Evolutionary conservation across 1,140 invertebrate genomes (phyloP).

Genomic region (Melipona quadrifasciata): DNA sequence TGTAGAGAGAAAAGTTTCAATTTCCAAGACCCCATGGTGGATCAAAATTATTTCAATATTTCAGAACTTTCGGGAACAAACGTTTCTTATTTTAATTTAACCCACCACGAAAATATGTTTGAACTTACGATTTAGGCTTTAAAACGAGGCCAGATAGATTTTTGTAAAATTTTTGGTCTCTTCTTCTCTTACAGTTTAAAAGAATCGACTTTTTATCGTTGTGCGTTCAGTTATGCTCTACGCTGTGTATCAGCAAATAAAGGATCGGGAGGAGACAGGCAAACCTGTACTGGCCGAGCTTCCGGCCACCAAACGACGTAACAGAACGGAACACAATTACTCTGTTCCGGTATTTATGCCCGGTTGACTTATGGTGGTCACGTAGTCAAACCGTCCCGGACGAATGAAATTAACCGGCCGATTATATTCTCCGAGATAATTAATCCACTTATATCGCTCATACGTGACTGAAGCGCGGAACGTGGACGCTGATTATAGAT

Average conservation of each 20-base stretch:
- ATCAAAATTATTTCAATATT: too few relatives aligned
- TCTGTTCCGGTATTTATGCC: constrained; percentile 43
- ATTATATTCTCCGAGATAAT: constrained; percentile 64
- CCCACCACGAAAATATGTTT: too few relatives aligned
- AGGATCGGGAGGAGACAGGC: background rate
- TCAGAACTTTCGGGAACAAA: too few relatives aligned
- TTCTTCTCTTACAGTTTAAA: too few relatives aligned
- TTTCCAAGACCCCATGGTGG: too few relatives aligned
- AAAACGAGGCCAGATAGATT: too few relatives aligned
- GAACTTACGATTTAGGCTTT: too few relatives aligned
- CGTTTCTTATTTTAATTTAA: too few relatives aligned
- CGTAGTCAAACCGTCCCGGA: constrained; percentile 54
- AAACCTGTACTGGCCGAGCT: background rate
- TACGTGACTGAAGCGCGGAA: constrained; percentile 56
- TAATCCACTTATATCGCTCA: constrained; percentile 57
- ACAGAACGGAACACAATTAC: constrained; percentile 9
- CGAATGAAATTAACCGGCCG: constrained; percentile 61
- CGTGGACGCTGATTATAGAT: background rate
- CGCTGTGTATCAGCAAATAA: background rate
- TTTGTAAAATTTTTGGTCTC: too few relatives aligned
- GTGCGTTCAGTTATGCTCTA: too few relatives aligned
- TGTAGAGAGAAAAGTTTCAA: too few relatives aligned
- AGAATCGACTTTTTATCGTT: too few relatives aligned
- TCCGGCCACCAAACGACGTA: background rate
- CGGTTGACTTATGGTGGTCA: constrained; percentile 47